Conservation (phyloP, 2,113 vertebrate species). For the Pedetes capensis region DNA sequence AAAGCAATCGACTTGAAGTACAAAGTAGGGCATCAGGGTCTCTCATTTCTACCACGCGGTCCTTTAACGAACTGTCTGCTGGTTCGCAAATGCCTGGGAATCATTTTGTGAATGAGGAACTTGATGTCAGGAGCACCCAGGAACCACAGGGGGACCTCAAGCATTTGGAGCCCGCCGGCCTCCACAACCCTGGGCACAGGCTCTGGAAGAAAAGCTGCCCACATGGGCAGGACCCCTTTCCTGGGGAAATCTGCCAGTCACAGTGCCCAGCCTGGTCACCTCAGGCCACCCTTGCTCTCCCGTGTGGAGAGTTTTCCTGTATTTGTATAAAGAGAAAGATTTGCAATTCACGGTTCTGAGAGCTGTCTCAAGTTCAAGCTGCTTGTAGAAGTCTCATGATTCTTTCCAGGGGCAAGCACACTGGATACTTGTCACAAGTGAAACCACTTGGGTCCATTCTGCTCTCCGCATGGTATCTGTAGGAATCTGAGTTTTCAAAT, state of each 20-base stretch:
- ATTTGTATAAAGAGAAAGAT: constrained; percentile 28
- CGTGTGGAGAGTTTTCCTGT: not conserved
- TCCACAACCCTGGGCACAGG: not conserved
- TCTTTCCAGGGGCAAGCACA: constrained; percentile 5
- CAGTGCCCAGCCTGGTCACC: not conserved
- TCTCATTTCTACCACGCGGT: not conserved
- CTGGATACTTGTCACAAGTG: constrained; percentile 31
- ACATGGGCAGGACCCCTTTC: rapidly evolving
- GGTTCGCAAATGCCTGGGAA: no score
- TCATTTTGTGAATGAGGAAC: not conserved
- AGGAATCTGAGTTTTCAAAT: constrained; percentile 63
- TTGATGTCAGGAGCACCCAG: not conserved
- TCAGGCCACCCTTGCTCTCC: constrained; percentile 39
- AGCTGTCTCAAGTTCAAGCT: constrained; percentile 63
- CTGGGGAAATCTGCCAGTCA: not conserved
- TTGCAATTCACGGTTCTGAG: constrained; percentile 13
- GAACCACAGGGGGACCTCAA: not conserved
- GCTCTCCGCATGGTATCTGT: constrained; percentile 4
- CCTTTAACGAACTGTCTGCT: not conserved
- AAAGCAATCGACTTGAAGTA: not conserved
- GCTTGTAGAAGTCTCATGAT: not conserved
- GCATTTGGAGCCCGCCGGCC: not conserved
- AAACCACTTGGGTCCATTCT: constrained; percentile 48
- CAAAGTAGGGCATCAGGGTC: not conserved
- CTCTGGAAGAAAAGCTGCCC: not conserved